These are phyloP conservation scores for Ctenopoma kingsleyae DNA, from an alignment of 2,797 vertebrate species.

Conservation along the genomic window DNA sequence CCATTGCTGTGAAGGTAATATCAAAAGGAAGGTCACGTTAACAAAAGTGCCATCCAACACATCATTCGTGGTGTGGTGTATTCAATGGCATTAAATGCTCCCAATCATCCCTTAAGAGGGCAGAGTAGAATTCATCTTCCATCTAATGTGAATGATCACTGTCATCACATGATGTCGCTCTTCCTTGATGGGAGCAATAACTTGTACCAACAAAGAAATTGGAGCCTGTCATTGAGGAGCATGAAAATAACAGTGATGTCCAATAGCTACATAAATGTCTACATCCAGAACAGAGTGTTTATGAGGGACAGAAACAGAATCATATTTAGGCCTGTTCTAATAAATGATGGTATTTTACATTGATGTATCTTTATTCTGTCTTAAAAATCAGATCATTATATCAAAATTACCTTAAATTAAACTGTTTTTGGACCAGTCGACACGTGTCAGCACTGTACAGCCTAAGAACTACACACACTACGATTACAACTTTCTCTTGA, in stretches of 20 bases:
- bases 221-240: slow-evolving; percentile 23
- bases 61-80: slow-evolving; percentile 7
- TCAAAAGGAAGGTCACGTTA: slow-evolving; percentile 15
- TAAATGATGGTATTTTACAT: neutral
- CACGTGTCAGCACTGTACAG: neutral
- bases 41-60: slow-evolving; percentile 15
- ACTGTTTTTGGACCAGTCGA: neutral
- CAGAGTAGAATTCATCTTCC: slow-evolving; percentile 43
- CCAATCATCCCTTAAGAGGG: slow-evolving; percentile 28
- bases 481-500: too few species aligned
- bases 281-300: slow-evolving; percentile 12
- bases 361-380: slow-evolving; percentile 8
- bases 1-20: slow-evolving; percentile 5
- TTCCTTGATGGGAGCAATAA: slow-evolving; percentile 32
- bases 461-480: neutral
- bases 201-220: slow-evolving; percentile 42
- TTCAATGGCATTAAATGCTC: slow-evolving; percentile 40
- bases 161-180: slow-evolving; percentile 46
- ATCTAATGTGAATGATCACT: slow-evolving; percentile 45
- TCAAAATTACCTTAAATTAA: neutral
- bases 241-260: slow-evolving; percentile 8
- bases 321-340: slow-evolving; percentile 16
- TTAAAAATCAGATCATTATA: neutral
- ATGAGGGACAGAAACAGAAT: slow-evolving; percentile 1
- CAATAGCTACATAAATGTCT: slow-evolving; percentile 4